Evolutionary conservation across 2,797 vertebrate genomes (phyloP).

Genomic region (Philypnodon macrostomus): DNA sequence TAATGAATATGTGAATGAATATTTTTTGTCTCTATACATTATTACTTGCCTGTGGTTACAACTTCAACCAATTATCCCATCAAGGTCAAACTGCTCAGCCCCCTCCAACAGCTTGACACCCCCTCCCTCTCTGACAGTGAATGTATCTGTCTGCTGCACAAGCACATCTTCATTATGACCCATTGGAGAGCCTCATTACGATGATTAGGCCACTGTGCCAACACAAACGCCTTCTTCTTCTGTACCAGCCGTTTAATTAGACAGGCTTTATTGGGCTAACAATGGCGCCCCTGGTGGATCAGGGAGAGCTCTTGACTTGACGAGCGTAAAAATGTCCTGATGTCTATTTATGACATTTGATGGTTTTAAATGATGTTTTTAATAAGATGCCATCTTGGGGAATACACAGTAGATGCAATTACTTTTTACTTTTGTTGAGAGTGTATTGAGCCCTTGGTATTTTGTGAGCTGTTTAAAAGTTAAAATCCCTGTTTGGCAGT

Average conservation of each 20-base stretch:
- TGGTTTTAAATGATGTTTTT: constrained; percentile 1
- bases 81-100: constrained; percentile 7
- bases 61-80: too few relatives aligned
- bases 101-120: constrained; percentile 17
- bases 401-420: constrained; percentile 1
- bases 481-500: not conserved
- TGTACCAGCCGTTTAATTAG: constrained; percentile 73
- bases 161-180: constrained; percentile 73
- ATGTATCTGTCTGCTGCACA: too few relatives aligned
- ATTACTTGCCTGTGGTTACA: too few relatives aligned
- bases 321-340: constrained; percentile 37
- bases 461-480: not conserved
- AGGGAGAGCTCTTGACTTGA: constrained; percentile 53
- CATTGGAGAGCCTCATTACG: constrained; percentile 67
- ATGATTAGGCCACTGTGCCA: constrained; percentile 70
- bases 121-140: constrained; percentile 29
- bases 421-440: not conserved
- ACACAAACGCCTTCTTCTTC: constrained; percentile 49
- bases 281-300: constrained; percentile 44
- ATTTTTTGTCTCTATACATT: too few relatives aligned
- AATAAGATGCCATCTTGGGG: not conserved
- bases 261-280: constrained; percentile 58
- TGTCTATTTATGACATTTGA: not conserved
- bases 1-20: too few relatives aligned
- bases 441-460: too few relatives aligned